These are phyloP conservation scores for Bradypodion pumilum DNA, from an alignment of 2,797 vertebrate species.

Conservation along the genomic window DNA sequence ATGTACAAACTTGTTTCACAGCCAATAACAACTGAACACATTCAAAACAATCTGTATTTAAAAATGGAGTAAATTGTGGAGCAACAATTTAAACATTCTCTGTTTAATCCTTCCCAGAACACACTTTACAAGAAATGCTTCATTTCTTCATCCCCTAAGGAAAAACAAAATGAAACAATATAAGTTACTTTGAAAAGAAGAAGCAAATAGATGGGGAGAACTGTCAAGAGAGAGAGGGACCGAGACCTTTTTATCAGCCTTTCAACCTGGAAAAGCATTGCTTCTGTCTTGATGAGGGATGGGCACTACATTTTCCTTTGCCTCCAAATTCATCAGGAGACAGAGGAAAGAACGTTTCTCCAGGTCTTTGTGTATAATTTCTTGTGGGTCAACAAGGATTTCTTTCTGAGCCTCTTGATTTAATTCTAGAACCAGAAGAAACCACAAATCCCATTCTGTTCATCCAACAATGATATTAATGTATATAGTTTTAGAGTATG, in stretches of 20 bases:
- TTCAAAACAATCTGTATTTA: conserved; percentile 1
- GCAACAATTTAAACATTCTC: neutral
- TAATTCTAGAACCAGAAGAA: neutral
- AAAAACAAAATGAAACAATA: neutral
- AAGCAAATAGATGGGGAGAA: neutral
- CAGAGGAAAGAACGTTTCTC: neutral
- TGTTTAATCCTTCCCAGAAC: neutral
- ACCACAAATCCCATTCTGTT: neutral
- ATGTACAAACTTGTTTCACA: neutral
- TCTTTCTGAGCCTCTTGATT: neutral
- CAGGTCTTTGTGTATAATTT: neutral
- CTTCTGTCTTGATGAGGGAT: neutral
- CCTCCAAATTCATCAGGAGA: neutral
- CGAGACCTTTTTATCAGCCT: neutral
- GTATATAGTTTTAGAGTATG: no score
- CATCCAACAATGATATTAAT: neutral
- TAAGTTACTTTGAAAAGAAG: neutral
- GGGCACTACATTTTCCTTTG: neutral
- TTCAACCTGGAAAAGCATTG: neutral
- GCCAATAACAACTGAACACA: neutral
- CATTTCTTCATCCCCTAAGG: neutral
- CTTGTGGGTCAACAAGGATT: neutral
- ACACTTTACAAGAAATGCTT: neutral
- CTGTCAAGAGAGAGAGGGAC: neutral
- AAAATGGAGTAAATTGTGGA: neutral